Evolutionary conservation across 2,113 vertebrate genomes (phyloP), one percentile per base, ranked within the genome.

Genomic region (Phasianus colchicus): DNA sequence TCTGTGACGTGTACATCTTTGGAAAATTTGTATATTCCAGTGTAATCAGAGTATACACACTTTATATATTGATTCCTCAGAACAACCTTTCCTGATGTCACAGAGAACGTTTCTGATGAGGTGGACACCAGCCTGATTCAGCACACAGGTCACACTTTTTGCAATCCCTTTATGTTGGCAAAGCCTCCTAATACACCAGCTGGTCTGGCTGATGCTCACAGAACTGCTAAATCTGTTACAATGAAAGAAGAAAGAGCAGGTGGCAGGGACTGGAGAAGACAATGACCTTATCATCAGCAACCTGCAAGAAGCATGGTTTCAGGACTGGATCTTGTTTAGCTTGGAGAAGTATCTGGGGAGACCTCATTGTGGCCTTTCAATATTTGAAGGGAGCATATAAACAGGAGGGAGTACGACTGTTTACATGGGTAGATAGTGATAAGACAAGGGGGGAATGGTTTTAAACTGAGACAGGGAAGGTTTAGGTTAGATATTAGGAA

Each of bases 221-320:
- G 0, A 1, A 15, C 25, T 24, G 11, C 24, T 73, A 54, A 65
- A 75, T 20, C 17, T 45, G 55, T 63, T 12, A 30, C 5, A 50
- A n/a, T 29, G 36, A 58, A 77, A 87, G 19, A 24, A n/a, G 36
- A 34, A 89, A 57, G 20, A 48, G 36, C 1, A 4, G 3, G 7
- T 18, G 10, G 15, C 19, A 43, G 10, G 4, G 13, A 30, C 25
- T 90, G 38, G 24, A 91, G 48, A 87, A 69, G 47, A 55, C 25
- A 36, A 5, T 0, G 1, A 40, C 13, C 5, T 30, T 43, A 58
- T 30, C 10, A 45, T 15, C 2, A 89, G 19, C 22, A 89, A 36
- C 5, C 24, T 67, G 42, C 16, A 69, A 19, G 66, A 71, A 55
- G 7, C 4, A 4, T 20, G n/a, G 19, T 50, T 29, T 12, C 9